phyloP scores from a whole-genome alignment of 2,888 invertebrate genomes.

The Ophion costatus region DNA sequence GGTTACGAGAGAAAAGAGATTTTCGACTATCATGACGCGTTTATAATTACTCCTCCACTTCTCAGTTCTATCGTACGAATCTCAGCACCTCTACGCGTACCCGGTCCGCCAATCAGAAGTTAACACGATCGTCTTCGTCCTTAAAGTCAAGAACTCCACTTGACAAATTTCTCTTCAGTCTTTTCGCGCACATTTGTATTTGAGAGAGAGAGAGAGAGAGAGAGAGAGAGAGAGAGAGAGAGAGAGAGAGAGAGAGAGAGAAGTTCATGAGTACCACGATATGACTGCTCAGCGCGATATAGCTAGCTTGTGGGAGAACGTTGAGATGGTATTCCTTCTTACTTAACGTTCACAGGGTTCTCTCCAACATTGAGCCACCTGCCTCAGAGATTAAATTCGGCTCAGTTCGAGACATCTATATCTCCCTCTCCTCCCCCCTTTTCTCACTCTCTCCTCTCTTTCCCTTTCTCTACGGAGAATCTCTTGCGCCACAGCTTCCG shows the following conservation, averaged over 20 bases:
- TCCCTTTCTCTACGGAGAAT: conserved; percentile 24
- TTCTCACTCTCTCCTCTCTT: conserved; percentile 19
- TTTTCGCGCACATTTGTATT: conserved; percentile 52
- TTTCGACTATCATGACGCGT: conserved; percentile 65
- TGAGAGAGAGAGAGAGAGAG: conserved; percentile 29
- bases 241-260: conserved; percentile 28
- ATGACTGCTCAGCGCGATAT: conserved; percentile 31
- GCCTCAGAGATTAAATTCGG: conserved; percentile 67
- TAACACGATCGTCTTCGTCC: conserved; percentile 45
- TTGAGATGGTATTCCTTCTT: conserved; percentile 66
- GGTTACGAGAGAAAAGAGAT: conserved; percentile 53
- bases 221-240: conserved; percentile 22
- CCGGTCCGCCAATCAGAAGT: conserved; percentile 49
- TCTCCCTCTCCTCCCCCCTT: conserved; percentile 17
- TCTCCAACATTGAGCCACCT: conserved; percentile 58
- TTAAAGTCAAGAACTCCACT: conserved; percentile 23
- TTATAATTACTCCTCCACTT: conserved; percentile 58
- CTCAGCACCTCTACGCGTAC: conserved; percentile 20
- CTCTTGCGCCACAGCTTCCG: conserved; percentile 51
- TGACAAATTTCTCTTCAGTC: conserved; percentile 53
- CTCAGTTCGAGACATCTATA: conserved; percentile 62
- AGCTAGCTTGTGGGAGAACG: conserved; percentile 44
- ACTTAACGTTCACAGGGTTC: conserved; percentile 64
- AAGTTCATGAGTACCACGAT: conserved; percentile 12
- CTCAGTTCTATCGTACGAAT: conserved; percentile 28